Evolutionary conservation across 1,140 invertebrate genomes (phyloP).

Genomic region (Copidosoma floridanum): DNA sequence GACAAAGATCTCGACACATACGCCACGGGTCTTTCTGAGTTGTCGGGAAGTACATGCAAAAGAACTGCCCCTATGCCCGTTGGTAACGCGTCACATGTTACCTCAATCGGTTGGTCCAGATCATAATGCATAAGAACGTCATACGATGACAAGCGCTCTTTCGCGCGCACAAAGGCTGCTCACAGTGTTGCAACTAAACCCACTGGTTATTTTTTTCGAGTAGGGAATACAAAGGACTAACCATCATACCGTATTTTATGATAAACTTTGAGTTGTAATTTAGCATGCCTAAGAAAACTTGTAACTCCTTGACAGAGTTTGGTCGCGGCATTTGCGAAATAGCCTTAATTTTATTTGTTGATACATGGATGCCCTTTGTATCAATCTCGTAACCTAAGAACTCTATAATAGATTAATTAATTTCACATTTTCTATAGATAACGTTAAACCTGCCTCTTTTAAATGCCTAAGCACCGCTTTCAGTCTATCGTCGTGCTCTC

Average conservation of each 20-base stretch:
- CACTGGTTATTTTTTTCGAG: background rate
- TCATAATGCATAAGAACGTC: conserved; percentile 5
- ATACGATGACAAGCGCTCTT: background rate
- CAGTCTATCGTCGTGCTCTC: background rate
- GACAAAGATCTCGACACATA: background rate
- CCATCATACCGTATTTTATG: background rate
- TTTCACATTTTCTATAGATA: background rate
- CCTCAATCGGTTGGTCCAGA: background rate
- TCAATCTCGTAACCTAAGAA: conserved; percentile 3
- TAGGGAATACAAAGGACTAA: background rate
- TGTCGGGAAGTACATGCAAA: conserved; percentile 9
- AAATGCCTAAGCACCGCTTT: too few relatives aligned
- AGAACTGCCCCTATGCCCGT: conserved; percentile 25
- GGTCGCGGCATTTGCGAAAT: background rate
- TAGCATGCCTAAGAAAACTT: conserved; percentile 8
- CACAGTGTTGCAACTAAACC: background rate
- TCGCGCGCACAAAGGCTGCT: background rate
- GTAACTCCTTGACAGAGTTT: background rate
- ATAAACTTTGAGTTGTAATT: conserved; percentile 13
- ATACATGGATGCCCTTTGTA: background rate
- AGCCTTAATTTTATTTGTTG: background rate
- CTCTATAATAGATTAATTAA: background rate
- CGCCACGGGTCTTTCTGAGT: background rate
- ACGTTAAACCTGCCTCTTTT: background rate
- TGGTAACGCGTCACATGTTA: conserved; percentile 12